Evolutionary conservation across 2,888 invertebrate species (phyloP), one percentile per base, ranked within the genome.

Genomic region (Drosophila mimetica): DNA sequence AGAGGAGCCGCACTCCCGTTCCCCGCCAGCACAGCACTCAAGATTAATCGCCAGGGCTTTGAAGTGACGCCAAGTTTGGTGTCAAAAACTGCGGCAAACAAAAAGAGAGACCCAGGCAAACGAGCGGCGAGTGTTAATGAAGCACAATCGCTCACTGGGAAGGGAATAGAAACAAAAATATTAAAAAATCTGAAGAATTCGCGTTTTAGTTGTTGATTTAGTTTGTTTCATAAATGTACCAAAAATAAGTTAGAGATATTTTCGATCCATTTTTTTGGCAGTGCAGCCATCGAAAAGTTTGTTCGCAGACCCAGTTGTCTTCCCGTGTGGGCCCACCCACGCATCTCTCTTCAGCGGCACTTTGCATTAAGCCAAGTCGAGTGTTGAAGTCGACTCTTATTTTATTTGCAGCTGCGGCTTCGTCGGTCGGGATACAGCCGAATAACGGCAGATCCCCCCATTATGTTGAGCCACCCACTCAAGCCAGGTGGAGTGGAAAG

Each of bases 391-490:
- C 66, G 47, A 25, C 64, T 61, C 50, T 58, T 42, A 47, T 37
- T 63, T 57, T 58, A 46, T 47, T 47, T 53, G 65, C 66, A 66
- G 66, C 66, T 66, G 65, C 25, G 32, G 37, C 50, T 22, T n/a
- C 6, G 22, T 22, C 4, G 11, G 28, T 6, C 28, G 46, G 44
- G 25, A 25, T 44, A 25, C 22, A 46, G 46, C 30, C 30, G 46
- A 65, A 52, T 66, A 66, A 66, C 53, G 66, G 63, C 41, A 50
- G 50, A 64, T 64, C 64, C 65, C 64, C 39, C 60, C 58, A 60
- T 44, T 65, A 39, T 37, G 67, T 55, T 37, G 55, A 57, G 51
- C 82, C 86, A 82, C 79, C 79, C 79, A 79, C 83, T 71, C 71
- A 36, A 32, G 55, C 20, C 51, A 16, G 46, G 41, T 47, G 47